A percentile compares a stretch with the other conserved stretches of the same genome.
These are phyloP conservation scores for Mormyrops boulengeri DNA, from an alignment of 2,797 vertebrate genomes.

Conservation along the genomic window DNA sequence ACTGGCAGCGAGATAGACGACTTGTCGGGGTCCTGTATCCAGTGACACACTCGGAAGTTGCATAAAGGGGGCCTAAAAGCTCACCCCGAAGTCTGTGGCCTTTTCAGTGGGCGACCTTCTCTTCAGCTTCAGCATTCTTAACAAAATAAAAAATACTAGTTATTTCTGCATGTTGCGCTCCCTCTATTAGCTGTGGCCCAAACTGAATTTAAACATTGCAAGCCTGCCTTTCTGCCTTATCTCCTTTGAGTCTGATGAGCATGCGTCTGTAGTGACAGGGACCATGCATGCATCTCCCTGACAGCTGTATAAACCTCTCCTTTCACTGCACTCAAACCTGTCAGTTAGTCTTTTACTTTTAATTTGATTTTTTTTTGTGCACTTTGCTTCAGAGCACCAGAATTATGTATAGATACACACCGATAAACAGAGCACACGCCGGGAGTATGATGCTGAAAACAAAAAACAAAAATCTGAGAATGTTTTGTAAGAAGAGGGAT, in stretches of 20 bases:
- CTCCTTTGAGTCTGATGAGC: constrained; percentile 12
- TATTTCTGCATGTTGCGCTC: neutral
- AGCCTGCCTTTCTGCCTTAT: neutral
- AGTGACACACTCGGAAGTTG: constrained; percentile 47
- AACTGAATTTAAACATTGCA: constrained; percentile 14
- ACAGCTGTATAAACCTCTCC: neutral
- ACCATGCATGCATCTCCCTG: neutral
- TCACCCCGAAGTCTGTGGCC: constrained; percentile 46
- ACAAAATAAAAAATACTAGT: neutral
- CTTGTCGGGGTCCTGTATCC: constrained; percentile 54
- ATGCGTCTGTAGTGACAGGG: neutral
- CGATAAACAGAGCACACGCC: neutral
- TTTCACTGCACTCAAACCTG: neutral
- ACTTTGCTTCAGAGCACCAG: neutral
- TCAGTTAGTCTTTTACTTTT: neutral
- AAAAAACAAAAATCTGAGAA: neutral
- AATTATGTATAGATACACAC: neutral
- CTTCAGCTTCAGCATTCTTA: neutral
- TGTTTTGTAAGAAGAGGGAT: neutral
- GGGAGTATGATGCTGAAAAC: neutral
- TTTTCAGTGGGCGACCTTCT: neutral
- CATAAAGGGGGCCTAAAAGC: constrained; percentile 32
- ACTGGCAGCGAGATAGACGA: constrained; percentile 72
- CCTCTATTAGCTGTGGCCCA: constrained; percentile 25
- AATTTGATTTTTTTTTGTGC: neutral